Evolutionary conservation across 1,140 invertebrate species (phyloP).

Genomic region (Caenorhabditis briggsae): DNA sequence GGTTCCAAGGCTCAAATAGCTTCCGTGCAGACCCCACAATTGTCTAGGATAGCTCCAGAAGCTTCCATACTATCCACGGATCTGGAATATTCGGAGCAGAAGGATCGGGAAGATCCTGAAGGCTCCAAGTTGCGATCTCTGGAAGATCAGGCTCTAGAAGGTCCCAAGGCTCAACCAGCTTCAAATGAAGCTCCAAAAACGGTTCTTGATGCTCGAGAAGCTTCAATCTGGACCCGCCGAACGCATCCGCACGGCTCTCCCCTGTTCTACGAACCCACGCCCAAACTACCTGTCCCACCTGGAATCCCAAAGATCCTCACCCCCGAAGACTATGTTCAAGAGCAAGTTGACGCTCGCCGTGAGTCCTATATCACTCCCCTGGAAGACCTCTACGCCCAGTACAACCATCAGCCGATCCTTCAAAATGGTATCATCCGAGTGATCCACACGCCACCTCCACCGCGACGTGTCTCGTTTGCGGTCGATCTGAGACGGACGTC

Average conservation of each 20-base stretch:
- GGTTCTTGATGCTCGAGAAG: too few species aligned
- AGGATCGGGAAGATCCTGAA: too few species aligned
- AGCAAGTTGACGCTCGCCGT: neutral
- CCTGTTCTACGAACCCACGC: too few species aligned
- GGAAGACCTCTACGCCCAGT: slow-evolving; percentile 12
- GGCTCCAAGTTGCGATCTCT: too few species aligned
- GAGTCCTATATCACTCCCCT: neutral
- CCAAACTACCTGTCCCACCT: neutral
- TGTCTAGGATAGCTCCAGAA: too few species aligned
- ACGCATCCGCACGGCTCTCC: neutral
- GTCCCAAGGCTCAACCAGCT: too few species aligned
- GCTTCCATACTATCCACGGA: too few species aligned
- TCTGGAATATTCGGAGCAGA: too few species aligned
- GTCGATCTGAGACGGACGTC: neutral
- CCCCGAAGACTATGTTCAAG: slow-evolving; percentile 15
- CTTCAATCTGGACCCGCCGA: neutral
- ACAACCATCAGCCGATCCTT: slow-evolving; percentile 9
- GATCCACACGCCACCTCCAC: neutral
- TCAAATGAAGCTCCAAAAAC: too few species aligned
- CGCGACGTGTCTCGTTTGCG: neutral
- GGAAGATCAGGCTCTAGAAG: too few species aligned
- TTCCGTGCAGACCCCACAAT: too few species aligned
- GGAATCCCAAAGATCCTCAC: neutral
- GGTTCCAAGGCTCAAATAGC: too few species aligned
- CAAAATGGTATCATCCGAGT: slow-evolving; percentile 25